Evolutionary conservation across 37 sponge, comb jelly and placozoan species (phyloP).

Genomic region (Sycon ciliatum): DNA sequence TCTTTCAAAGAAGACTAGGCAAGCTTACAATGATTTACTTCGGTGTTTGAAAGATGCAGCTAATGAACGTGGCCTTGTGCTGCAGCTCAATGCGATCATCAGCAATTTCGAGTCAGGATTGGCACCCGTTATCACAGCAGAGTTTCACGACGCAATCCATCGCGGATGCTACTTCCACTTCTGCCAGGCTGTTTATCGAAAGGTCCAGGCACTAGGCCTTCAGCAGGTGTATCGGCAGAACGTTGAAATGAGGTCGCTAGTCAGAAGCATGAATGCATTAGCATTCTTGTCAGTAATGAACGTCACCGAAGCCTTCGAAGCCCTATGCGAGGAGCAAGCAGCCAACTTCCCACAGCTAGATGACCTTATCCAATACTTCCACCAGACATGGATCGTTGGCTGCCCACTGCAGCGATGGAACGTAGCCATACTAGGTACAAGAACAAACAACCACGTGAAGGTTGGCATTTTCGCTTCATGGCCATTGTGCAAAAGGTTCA

Average conservation of each 20-base stretch:
- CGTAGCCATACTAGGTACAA: neutral
- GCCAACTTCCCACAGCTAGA: too few species aligned
- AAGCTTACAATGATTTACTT: neutral
- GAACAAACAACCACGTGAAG: conserved; percentile 23
- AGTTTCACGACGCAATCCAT: neutral
- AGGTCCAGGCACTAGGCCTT: neutral
- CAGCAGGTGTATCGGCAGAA: neutral
- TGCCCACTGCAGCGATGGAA: neutral
- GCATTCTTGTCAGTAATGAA: too few species aligned
- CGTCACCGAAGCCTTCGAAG: too few species aligned
- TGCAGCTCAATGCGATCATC: neutral
- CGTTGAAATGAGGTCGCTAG: too few species aligned
- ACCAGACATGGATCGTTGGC: neutral
- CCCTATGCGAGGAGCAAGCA: too few species aligned
- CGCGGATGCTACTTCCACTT: conserved; percentile 12
- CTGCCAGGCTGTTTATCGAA: conserved; percentile 9
- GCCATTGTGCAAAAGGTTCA: conserved; percentile 8
- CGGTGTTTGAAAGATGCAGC: conserved; percentile 1
- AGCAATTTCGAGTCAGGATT: neutral
- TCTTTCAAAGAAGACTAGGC: neutral
- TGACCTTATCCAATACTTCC: neutral
- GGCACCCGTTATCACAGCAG: neutral
- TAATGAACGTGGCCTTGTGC: neutral
- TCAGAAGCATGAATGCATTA: too few species aligned
- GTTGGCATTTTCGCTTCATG: neutral